These are phyloP conservation scores for Anolis carolinensis DNA, from an alignment of 2,113 vertebrate species.

Conservation along the genomic window DNA sequence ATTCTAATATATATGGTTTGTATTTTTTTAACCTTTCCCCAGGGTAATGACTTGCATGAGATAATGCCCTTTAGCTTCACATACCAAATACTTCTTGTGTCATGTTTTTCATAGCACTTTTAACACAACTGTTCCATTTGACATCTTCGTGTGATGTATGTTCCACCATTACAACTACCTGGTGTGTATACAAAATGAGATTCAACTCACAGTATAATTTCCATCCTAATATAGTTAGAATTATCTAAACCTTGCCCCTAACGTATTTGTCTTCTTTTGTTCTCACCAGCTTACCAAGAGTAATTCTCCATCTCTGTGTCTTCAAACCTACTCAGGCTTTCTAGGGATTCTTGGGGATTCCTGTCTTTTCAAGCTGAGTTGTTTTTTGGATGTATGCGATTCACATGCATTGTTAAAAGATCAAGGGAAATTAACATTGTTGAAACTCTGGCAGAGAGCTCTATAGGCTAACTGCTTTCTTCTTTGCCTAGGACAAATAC, in stretches of 20 bases:
- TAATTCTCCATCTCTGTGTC: background rate
- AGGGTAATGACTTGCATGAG: no score
- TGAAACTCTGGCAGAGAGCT: background rate
- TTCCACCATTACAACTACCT: background rate
- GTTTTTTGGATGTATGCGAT: background rate
- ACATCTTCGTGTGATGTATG: background rate
- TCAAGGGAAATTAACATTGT: background rate
- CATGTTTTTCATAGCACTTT: background rate
- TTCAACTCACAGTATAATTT: background rate
- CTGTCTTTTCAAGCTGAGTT: accelerated
- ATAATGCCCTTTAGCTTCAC: no score
- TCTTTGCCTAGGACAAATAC: background rate
- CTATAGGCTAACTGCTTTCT: accelerated
- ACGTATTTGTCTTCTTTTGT: background rate
- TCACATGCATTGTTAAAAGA: background rate
- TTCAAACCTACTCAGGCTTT: background rate
- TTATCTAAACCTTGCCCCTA: background rate
- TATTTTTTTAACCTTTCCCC: no score
- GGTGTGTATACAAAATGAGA: background rate
- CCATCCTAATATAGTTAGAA: conserved; percentile 3
- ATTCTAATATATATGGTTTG: background rate
- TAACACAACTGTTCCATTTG: background rate
- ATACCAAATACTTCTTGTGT: background rate
- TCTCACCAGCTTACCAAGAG: conserved; percentile 10
- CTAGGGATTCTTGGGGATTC: background rate